These are phyloP conservation scores for Xestia rhomboidea DNA, from an alignment of 2,888 invertebrate species.

Conservation along the genomic window DNA sequence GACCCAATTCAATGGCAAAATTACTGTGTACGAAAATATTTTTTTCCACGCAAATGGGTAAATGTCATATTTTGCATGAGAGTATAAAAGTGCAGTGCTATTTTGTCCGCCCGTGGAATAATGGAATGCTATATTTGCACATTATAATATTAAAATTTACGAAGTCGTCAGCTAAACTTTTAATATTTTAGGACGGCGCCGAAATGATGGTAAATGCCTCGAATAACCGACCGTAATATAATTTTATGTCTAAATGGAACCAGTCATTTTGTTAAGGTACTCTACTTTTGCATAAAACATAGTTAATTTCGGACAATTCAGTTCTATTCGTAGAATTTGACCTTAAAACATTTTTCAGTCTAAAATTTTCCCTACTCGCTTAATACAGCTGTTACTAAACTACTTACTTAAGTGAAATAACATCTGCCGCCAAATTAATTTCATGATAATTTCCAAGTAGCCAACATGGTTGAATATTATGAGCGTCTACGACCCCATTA, in stretches of 20 bases:
- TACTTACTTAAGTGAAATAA: constrained; percentile 21
- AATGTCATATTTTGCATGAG: constrained; percentile 20
- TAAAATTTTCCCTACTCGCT: neutral
- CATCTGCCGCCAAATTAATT: constrained; percentile 48
- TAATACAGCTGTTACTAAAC: constrained; percentile 30
- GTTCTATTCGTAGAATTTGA: neutral
- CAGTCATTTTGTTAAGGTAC: constrained; percentile 22
- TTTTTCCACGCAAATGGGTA: constrained; percentile 25
- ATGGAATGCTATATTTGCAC: constrained; percentile 31
- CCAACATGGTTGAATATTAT: constrained; percentile 60
- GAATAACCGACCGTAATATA: constrained; percentile 37
- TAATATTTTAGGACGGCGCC: constrained; percentile 47
- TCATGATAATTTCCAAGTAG: constrained; percentile 54
- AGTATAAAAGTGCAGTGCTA: constrained; percentile 18
- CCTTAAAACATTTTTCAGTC: neutral
- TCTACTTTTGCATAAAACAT: constrained; percentile 24
- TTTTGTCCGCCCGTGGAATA: constrained; percentile 17
- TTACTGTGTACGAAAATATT: constrained; percentile 32
- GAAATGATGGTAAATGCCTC: constrained; percentile 42
- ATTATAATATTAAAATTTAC: constrained; percentile 46
- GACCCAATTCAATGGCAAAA: constrained; percentile 59
- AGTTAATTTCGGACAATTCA: neutral
- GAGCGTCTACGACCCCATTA: constrained; percentile 51
- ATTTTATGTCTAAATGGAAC: constrained; percentile 39
- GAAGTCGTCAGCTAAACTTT: constrained; percentile 46